Base-by-base conservation (phyloP, 2,113 vertebrate genomes). In the Callaeas wilsoni region DNA sequence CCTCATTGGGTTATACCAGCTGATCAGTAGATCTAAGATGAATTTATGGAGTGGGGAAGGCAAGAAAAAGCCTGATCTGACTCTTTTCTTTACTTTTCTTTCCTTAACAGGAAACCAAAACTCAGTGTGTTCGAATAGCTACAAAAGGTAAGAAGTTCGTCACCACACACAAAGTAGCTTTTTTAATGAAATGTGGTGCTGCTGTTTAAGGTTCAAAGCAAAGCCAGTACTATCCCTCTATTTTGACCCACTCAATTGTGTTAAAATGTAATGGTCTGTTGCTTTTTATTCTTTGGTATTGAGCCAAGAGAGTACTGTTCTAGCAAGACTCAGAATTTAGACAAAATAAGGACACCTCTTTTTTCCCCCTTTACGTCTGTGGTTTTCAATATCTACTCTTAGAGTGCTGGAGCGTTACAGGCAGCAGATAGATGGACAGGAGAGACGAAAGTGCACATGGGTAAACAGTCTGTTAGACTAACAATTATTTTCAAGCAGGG, bases 121-220 rank as follows among this genome's bases (percentile, higher is more conserved):
- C 99, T 23, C 99, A 99, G 92, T 99, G 99, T 98, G 98, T 99
- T 94, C 98, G 99, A 97, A 98, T 99, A 96, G 99, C 99, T 94
- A 99, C 98, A 27, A 99, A 99, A 99, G 99, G 99, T 99, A 99
- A 99, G 99, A 96, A 41, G 52, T 65, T 95, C 12, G 1, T 33
- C 32, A 64, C 69, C 78, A 50, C 60, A 69, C 14, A 57, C 68
- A 91, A 69, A 96, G 59, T 79, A 86, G 46, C 26, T 76, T 95
- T 56, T 94, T 75, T 46, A 93, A 94, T 94, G 39, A 87, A 93
- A 94, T 69, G 42, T 87, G 60, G 30, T 42, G 29, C 83, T 95
- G 97, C 75, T 95, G 19, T 91, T 70, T 84, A 81, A 62, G 44
- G 29, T 94, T 91, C 97, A 49, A 93, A 74, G 33, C 37, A 68